Conservation (phyloP, 2,888 invertebrate species). For the Parasteatoda lunata region DNA sequence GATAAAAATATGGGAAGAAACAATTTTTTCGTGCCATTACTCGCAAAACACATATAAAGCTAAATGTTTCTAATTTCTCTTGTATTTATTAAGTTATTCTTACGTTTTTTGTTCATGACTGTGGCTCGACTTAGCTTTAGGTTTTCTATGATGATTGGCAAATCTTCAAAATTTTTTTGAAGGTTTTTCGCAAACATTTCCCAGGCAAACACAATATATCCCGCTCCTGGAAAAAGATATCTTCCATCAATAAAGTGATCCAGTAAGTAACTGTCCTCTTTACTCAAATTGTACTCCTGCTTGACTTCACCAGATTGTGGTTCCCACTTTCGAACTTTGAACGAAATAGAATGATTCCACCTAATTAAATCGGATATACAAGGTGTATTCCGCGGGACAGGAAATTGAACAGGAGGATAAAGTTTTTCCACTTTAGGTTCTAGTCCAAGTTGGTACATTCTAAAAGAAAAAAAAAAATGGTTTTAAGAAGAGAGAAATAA, state of each 20-base stretch:
- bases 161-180: conserved; percentile 78
- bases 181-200: conserved; percentile 79
- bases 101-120: conserved; percentile 80
- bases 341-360: conserved; percentile 94
- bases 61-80: too few relatives aligned
- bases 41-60: too few relatives aligned
- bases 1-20: too few relatives aligned
- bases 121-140: conserved; percentile 94
- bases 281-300: conserved; percentile 76
- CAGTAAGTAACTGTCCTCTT: conserved; percentile 78
- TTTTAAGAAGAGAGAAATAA: too few relatives aligned
- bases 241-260: conserved; percentile 80
- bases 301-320: conserved; percentile 83
- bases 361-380: conserved; percentile 88
- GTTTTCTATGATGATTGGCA: conserved; percentile 90
- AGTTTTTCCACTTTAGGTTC: conserved; percentile 69
- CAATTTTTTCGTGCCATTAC: not conserved
- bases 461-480: not conserved
- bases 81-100: too few relatives aligned
- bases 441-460: conserved; percentile 55
- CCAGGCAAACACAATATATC: conserved; percentile 83
- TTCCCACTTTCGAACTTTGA: conserved; percentile 88
- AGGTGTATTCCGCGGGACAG: conserved; percentile 93
- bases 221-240: conserved; percentile 77
- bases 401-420: conserved; percentile 79